Evolutionary conservation across 2,888 invertebrate species (phyloP), one percentile per base, ranked within the genome.

Genomic region (Gonocerus acuteangulatus): DNA sequence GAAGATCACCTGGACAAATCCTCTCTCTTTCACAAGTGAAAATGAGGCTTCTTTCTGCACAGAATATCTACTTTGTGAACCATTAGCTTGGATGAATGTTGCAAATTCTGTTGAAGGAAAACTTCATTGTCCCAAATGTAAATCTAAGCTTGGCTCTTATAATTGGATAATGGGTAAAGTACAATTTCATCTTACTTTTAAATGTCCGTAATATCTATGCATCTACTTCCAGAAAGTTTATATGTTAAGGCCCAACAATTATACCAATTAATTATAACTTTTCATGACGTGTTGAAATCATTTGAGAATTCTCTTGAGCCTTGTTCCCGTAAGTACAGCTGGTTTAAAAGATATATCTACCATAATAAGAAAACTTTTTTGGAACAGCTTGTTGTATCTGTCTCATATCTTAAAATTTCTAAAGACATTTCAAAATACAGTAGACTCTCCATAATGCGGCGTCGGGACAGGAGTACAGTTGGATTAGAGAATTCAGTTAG

Each of bases 71-170:
- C 95, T 94, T 76, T 80, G 93, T 65, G 94, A 94, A 76, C 95
- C 95, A 1, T 79, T 94, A 71, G 78, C 83, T 11, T 95, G 95
- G 94, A 94, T 94, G 92, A 78, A 79, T 52, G 83, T 87, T 48
- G 77, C 81, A 42, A 82, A 82, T 69, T 79, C 78, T 61, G 79
- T 85, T 13, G 84, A 87, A 70, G 93, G 93, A 39, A 92, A 93
- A 75, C 79, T 95, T 65, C 80, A 85, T 74, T 88, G 94, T 74
- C 89, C 93, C 48, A 88, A 89, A 73, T 94, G 94, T 72, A 78
- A 78, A 62, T 82, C 82, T 64, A 93, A 94, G 76, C 78, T 94
- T 64, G 95, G 94, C 23, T 89, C 88, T 62, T 94, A 89, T 73
- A 91, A 88, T 73, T 94, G 94, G 95, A 81, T 89, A 62, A 87